A percentile compares a stretch with the other conserved stretches of the same genome.
phyloP scores from a whole-genome alignment of 2,113 vertebrate species.

The Boulengerochromis microlepis region DNA sequence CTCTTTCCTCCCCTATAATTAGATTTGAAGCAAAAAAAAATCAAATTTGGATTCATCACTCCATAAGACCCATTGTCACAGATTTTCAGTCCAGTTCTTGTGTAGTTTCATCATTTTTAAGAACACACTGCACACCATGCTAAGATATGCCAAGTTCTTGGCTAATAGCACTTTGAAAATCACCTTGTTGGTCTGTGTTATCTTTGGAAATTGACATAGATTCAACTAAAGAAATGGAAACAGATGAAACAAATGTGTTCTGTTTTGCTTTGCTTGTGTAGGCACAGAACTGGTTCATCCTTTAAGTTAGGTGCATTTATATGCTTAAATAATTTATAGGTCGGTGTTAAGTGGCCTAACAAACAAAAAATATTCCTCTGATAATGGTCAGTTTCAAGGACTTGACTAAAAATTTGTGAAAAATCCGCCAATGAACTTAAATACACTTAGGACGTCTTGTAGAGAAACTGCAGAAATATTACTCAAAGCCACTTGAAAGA shows the following conservation, averaged over 20 bases:
- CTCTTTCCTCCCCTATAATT: neutral
- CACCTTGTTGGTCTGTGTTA: neutral
- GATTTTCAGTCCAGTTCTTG: neutral
- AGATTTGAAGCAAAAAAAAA: neutral
- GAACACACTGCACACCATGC: neutral
- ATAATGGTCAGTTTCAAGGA: neutral
- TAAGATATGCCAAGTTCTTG: accelerated
- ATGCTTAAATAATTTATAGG: neutral
- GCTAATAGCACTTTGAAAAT: neutral
- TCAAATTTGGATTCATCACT: neutral
- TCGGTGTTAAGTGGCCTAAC: neutral
- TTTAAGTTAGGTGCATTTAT: neutral
- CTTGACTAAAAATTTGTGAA: neutral
- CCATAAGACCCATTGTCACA: neutral
- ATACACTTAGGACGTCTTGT: neutral
- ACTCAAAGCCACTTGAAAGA: neutral
- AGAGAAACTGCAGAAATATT: neutral
- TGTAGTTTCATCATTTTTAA: neutral
- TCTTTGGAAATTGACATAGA: neutral
- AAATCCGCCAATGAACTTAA: neutral
- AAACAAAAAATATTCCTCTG: accelerated
- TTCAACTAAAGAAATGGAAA: neutral
- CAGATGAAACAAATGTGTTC: neutral
- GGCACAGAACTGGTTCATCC: neutral
- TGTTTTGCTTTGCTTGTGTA: neutral